Base-by-base conservation (phyloP, 2,113 vertebrate species). In the Podarcis muralis region DNA sequence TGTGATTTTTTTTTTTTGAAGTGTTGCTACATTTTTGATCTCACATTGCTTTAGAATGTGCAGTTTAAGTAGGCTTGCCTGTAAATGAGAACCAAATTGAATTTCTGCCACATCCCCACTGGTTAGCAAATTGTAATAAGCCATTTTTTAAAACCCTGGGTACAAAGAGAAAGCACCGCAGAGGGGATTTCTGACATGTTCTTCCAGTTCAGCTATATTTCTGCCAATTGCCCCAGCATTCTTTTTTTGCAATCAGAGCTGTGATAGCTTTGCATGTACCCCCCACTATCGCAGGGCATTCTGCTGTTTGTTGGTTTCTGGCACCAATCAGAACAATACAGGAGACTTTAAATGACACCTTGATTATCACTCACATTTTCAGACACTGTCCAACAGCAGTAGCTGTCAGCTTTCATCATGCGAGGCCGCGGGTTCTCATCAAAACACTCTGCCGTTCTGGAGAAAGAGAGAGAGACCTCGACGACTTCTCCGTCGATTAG, bases 361-460 rank as follows among this genome's bases (percentile, higher is more conserved):
- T 74, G 92, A 94, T 95, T 92, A 95, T 94, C 81, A 86, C 81
- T 95, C 95, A 92, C 94, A 95, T 94, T 95, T 95, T 94, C 94
- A 94, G 94, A 83, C 0, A 1, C 77, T 84, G 84, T 81, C 87
- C 90, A 43, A 75, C 89, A 93, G 92, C 91, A 81, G 69, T 35
- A 91, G 66, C 94, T 90, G 92, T 91, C 85, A 3, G 91, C 90
- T 96, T 48, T 57, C 72, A 59, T 88, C 84, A 89, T 1, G 0
- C 40, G 22, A 83, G 37, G 30, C 75, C 53, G 11, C 12, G 12
- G 66, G 92, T 91, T 91, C 84, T 82, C 40, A 0, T n/a, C 35
- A 86, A n/a, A 75, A 37, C 0, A 0, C 80, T 91, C 3, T 0
- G 0, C 74, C 16, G 6, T 62, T 53, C 81, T 72, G 53, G 48